Percentiles rank a stretch among this genome's conserved stretches.
Conservation (phyloP, 2,113 vertebrate species). For the Xerus inauris region DNA sequence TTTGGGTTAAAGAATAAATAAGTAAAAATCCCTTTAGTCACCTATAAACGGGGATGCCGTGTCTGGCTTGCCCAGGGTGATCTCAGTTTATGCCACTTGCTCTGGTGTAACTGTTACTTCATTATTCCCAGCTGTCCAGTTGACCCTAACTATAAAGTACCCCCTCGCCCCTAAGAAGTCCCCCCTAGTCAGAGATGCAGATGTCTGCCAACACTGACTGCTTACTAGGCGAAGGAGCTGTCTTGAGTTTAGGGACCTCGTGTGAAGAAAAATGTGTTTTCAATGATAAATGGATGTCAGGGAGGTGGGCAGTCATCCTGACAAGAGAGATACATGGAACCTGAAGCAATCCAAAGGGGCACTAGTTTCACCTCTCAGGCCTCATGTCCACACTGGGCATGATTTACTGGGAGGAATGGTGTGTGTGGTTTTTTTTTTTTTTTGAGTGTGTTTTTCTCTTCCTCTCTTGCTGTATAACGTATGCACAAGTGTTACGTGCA, state of each 20-base stretch:
- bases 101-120: background rate
- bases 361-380: background rate
- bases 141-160: background rate
- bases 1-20: slow-evolving; percentile 10
- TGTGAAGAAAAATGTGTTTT: background rate
- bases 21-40: background rate
- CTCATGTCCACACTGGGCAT: background rate
- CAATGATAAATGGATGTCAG: background rate
- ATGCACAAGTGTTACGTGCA: background rate
- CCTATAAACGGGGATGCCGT: background rate
- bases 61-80: background rate
- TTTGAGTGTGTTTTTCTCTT: background rate
- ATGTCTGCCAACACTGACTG: background rate
- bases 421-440: background rate
- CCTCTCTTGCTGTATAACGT: background rate
- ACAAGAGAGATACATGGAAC: background rate
- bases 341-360: background rate
- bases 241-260: background rate
- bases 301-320: background rate
- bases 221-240: background rate
- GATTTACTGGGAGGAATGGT: background rate
- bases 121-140: background rate
- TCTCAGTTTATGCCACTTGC: background rate
- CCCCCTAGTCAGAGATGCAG: background rate
- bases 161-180: background rate